phyloP scores from a whole-genome alignment of 1,140 invertebrate species.

The Chionoecetes opilio region DNA sequence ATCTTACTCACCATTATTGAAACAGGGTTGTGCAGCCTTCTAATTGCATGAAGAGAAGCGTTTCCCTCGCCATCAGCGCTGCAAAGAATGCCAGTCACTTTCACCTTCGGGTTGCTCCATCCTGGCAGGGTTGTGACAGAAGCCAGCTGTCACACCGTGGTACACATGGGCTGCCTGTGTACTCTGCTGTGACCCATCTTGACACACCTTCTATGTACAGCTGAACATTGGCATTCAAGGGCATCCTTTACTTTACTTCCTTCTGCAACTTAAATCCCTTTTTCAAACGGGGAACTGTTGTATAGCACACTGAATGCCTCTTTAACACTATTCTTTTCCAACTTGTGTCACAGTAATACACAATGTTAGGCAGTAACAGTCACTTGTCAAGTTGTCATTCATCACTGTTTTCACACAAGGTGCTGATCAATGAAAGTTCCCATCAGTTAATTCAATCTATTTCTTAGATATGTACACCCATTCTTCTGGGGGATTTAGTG shows the following conservation, averaged over 20 bases:
- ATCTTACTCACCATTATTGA: slow-evolving; percentile 50
- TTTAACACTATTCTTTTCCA: not conserved
- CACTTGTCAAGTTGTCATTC: not conserved
- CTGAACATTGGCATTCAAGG: not conserved
- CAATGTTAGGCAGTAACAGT: not conserved
- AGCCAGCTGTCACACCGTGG: not conserved
- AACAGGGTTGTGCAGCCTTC: not conserved
- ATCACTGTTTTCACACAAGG: not conserved
- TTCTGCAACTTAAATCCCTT: not conserved
- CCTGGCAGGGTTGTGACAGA: slow-evolving; percentile 33
- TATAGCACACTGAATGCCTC: not conserved
- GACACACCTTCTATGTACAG: no score
- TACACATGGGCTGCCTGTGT: not conserved
- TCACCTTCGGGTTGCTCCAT: slow-evolving; percentile 55
- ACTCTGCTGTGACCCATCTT: not conserved
- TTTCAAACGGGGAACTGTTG: not conserved
- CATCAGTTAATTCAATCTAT: slow-evolving; percentile 31
- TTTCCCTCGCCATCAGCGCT: not conserved
- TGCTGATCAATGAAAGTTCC: slow-evolving; percentile 39
- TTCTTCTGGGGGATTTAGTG: not conserved
- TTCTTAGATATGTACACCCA: slow-evolving; percentile 47
- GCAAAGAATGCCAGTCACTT: slow-evolving; percentile 42
- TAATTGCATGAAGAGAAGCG: slow-evolving; percentile 22
- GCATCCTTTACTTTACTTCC: not conserved
- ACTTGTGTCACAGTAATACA: not conserved